These are phyloP conservation scores for Sinocyclocheilus maitianheensis DNA, from an alignment of 2,113 vertebrate genomes.

Conservation along the genomic window DNA sequence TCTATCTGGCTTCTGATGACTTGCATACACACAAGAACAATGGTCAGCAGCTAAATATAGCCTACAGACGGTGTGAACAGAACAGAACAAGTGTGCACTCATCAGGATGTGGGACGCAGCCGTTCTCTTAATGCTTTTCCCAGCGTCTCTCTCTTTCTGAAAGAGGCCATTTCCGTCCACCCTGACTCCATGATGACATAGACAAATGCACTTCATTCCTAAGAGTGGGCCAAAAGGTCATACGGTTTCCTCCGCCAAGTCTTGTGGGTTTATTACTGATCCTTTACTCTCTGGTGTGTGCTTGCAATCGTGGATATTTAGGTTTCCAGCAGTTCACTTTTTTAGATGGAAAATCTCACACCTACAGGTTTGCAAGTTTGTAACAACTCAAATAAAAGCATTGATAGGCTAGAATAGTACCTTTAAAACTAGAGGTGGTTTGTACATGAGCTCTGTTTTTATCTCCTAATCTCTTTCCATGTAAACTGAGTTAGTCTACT, in stretches of 20 bases:
- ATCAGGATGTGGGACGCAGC: not conserved
- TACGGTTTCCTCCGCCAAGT: not conserved
- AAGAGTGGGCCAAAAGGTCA: slow-evolving; percentile 20
- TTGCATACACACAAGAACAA: not conserved
- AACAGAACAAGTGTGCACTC: not conserved
- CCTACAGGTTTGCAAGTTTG: not conserved
- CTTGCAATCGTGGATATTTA: not conserved
- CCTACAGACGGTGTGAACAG: not conserved
- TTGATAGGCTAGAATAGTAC: not conserved
- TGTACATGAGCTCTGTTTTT: no score
- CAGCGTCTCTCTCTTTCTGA: not conserved
- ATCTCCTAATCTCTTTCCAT: no score
- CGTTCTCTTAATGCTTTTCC: slow-evolving; percentile 1
- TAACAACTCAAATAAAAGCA: not conserved
- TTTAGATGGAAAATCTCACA: not conserved
- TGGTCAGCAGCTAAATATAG: not conserved
- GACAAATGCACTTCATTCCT: not conserved
- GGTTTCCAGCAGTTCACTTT: not conserved
- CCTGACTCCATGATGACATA: not conserved
- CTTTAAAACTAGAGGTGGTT: no score
- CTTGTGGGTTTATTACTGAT: not conserved
- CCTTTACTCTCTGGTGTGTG: not conserved
- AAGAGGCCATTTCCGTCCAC: not conserved
- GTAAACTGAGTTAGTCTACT: no score
- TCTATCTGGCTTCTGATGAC: not conserved